Evolutionary conservation across 2,888 invertebrate species (phyloP), one percentile per base, ranked within the genome.

Genomic region (Orthosia cruda): DNA sequence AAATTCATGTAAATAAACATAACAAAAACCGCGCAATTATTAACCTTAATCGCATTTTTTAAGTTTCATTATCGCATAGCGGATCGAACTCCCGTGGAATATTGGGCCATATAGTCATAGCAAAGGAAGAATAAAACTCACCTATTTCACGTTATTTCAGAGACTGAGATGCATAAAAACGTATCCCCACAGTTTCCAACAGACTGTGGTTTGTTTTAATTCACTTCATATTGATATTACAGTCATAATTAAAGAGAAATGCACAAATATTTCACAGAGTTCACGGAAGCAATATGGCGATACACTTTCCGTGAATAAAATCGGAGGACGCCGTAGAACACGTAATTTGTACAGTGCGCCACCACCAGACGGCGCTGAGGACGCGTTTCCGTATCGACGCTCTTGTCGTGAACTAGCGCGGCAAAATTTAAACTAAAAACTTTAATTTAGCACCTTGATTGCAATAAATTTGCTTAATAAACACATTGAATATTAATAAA

Each of bases 41-140:
- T 96, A 96, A 96, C 97, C 97, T 97, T 97, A 97, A 97, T 97
- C 96, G 95, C 97, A 95, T 96, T 96, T 97, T 97, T 96, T 97
- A 97, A 97, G 97, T 97, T 96, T 97, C 97, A 97, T 97, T 97
- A 97, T 97, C 97, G 97, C 97, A 96, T 96, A 97, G 96, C 97
- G 96, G 96, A 96, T 96, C 96, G 96, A 97, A 96, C 96, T 96
- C 96, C 96, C 95, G 97, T 96, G 96, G 97, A 97, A 97, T 97
- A 97, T 96, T 97, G 96, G 96, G 96, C 97, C 97, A 97, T 97
- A 97, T 96, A 97, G 96, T 94, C 97, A 96, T 96, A 94, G 94
- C 93, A 95, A 92, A 95, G 96, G 91, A 94, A 95, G 95, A 95
- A 93, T 95, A 87, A 96, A 96, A 97, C 97, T 96, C 89, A 97